Evolutionary conservation across 2,888 invertebrate genomes (phyloP), one percentile per base, ranked within the genome.

Genomic region (Sinotaia quadrata): DNA sequence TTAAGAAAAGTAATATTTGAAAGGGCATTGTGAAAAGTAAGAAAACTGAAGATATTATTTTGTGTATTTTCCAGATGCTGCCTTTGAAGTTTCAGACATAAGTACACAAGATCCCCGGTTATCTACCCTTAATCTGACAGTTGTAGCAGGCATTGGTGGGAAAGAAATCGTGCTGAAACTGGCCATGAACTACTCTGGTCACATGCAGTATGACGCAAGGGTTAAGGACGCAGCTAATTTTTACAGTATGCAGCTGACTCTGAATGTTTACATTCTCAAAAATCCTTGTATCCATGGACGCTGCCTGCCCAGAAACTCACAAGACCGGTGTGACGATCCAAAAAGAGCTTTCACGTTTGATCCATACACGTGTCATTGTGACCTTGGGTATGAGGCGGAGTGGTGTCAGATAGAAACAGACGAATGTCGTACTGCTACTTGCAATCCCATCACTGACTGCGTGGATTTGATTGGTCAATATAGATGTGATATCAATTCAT

Each of bases 331-430:
- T 21, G 10, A 37, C 21, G 58, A 36, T 3, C 41, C 37, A 10
- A 36, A 37, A 12, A n/a, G 58, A 37, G 21, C 37, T 34, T 36
- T n/a, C 36, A 58, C 58, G 24, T 58, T 58, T 37, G 58, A 58
- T 10, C 37, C 36, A 10, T 58, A 37, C 37, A 4, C 10, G 4
- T 58, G 58, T n/a, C 10, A 37, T 7, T 58, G 58, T 58, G 37
- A 58, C 58, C 37, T 36, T 21, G 58, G 58, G 3, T 58, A 58
- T 37, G 58, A 58, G 34, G 54, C 41, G 7, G 37, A 63, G 29
- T 63, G 63, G 63, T 63, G 63, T 27, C 36, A 41, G 21, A 52
- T 27, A 7, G 63, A 63, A 44, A 63, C 63, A 4, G 29, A 63
- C 41, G 63, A 63, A 29, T 63, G 63, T 21, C 15, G 21, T 10